Conservation (phyloP, 30 jellyfish, hydroid and myxozoan genomes). For the Aurelia aurita region DNA sequence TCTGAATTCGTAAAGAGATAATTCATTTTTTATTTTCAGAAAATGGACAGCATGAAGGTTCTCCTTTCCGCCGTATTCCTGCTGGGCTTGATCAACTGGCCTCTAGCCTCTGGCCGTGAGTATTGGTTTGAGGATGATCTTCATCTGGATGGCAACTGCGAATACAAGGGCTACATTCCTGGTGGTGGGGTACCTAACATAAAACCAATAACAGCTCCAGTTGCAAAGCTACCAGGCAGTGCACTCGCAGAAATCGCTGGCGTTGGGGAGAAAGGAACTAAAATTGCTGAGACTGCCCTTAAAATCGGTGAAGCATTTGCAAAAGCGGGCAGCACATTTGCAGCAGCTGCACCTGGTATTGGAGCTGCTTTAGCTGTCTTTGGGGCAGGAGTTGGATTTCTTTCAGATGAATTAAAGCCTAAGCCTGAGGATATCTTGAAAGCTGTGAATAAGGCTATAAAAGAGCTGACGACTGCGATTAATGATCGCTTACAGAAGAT, state of each 20-base stretch:
- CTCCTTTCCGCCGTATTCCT: too few relatives aligned
- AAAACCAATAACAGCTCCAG: conserved; percentile 4
- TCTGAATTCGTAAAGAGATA: too few relatives aligned
- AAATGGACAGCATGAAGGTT: too few relatives aligned
- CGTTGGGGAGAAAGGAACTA: not conserved
- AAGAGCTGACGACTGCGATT: conserved; percentile 30
- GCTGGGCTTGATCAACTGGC: too few relatives aligned
- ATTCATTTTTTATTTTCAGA: too few relatives aligned
- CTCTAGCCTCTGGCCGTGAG: not conserved
- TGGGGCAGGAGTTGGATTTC: conserved; percentile 41
- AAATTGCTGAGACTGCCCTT: not conserved
- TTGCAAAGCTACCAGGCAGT: not conserved
- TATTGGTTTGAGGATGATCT: not conserved
- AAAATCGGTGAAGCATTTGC: not conserved
- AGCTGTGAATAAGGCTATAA: conserved; percentile 36
- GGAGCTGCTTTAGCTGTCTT: conserved; percentile 36
- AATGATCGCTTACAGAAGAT: conserved; percentile 32
- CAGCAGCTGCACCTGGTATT: conserved; percentile 10
- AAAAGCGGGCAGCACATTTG: not conserved
- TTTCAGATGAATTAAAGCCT: conserved; percentile 18
- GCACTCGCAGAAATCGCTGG: conserved; percentile 7
- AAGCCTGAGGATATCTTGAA: conserved; percentile 36
- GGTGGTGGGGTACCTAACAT: conserved; percentile 30
- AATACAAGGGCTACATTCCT: conserved; percentile 22
- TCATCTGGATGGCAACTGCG: not conserved